These are phyloP conservation scores for Agrilus planipennis DNA, from an alignment of 1,140 invertebrate genomes.

Conservation along the genomic window DNA sequence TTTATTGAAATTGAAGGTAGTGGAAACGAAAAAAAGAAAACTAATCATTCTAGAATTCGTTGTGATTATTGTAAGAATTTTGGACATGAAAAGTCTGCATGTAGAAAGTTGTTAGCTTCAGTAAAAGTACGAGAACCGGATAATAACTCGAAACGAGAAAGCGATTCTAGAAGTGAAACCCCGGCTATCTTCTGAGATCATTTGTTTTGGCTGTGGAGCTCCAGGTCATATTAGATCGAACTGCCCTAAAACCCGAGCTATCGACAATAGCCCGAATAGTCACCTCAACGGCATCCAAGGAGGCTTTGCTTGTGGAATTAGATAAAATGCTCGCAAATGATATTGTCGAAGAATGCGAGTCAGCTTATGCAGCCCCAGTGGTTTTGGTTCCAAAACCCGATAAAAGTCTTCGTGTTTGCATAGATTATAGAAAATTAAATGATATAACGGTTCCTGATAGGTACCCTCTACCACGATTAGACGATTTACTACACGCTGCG, in stretches of 20 bases:
- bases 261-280: too few species aligned
- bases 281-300: too few species aligned
- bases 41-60: not conserved
- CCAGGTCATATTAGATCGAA: not conserved
- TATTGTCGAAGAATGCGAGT: too few species aligned
- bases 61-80: slow-evolving; percentile 2
- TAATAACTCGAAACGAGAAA: not conserved
- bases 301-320: too few species aligned
- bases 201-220: slow-evolving; percentile 1
- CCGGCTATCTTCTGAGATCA: not conserved
- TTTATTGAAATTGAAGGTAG: not conserved
- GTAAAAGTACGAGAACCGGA: not conserved
- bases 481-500: not conserved
- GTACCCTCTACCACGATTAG: not conserved
- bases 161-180: not conserved
- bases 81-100: slow-evolving; percentile 6
- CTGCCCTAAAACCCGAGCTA: not conserved
- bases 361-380: too few species aligned
- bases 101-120: not conserved
- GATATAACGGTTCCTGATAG: too few species aligned
- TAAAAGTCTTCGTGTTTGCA: too few species aligned
- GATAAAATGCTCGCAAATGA: too few species aligned
- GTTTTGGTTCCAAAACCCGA: too few species aligned
- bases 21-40: not conserved
- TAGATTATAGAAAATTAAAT: too few species aligned